Conservation (phyloP, 23 tunicate genomes). For the Trididemnum miniatum region DNA sequence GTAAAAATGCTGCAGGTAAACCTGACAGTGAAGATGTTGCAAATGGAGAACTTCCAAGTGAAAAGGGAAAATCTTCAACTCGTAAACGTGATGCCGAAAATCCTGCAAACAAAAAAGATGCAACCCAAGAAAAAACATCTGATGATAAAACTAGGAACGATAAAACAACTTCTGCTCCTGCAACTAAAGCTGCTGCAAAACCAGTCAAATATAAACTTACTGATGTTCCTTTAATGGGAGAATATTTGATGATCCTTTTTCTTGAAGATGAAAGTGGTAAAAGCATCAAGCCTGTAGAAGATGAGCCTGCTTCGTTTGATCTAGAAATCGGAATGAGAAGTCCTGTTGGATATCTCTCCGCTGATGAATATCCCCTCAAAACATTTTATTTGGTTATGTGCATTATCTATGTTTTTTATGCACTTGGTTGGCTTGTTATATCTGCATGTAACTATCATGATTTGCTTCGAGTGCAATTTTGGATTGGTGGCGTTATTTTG, state of each 20-base stretch:
- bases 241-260: slow-evolving; percentile 24
- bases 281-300: background rate
- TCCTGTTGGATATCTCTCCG: slow-evolving; percentile 86
- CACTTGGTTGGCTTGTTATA: slow-evolving; percentile 78
- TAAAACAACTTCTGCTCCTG: background rate
- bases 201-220: slow-evolving; percentile 7
- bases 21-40: background rate
- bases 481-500: slow-evolving; percentile 98
- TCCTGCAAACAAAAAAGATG: background rate
- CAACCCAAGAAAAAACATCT: too few relatives aligned
- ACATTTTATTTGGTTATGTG: slow-evolving; percentile 94
- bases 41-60: background rate
- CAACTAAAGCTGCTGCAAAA: background rate
- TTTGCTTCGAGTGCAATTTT: slow-evolving; percentile 91
- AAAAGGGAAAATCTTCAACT: background rate
- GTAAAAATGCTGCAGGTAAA: background rate
- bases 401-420: slow-evolving; percentile 79
- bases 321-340: slow-evolving; percentile 54
- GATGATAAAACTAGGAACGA: background rate
- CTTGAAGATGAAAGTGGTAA: background rate
- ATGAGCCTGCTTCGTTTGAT: slow-evolving; percentile 8
- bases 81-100: background rate
- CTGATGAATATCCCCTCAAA: slow-evolving; percentile 89
- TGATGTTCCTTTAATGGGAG: slow-evolving; percentile 10
- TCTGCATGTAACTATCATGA: slow-evolving; percentile 92